Base-by-base conservation (phyloP, 2,888 invertebrate genomes). In the Chrysolina oricalcia region DNA sequence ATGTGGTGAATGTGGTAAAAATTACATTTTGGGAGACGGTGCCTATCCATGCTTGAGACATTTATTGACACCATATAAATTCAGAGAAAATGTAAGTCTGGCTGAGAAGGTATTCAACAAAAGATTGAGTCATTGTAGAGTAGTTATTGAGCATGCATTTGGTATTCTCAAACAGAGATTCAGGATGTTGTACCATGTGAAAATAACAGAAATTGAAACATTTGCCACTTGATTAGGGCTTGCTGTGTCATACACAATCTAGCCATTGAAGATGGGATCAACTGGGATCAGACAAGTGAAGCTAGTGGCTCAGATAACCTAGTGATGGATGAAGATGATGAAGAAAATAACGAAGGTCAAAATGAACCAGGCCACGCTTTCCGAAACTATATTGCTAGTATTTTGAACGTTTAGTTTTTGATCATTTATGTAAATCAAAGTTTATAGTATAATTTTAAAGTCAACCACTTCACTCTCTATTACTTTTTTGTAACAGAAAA, bases 51-150 rank as follows among this genome's bases (percentile, higher is more conserved):
- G n/a, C 19, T 40, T 70, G 13, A 40, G 59, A 35, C 23, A 75
- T 70, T 40, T 77, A 10, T 35, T 76, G 40, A 74, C 72, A 56
- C 69, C 74, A 23, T 77, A 69, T 65, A 72, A 72, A 74, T 71
- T 64, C 41, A 73, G 4, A 13, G 76, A 68, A 17, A 50, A 71
- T 56, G 35, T 74, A 21, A 71, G 50, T 46, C 2, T 5, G 40
- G 59, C 13, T 40, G 21, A 76, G 50, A 46, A 50, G 50, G 40
- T 63, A 11, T 65, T 23, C 19, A 72, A 27, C n/a, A 50, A 35
- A 53, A 48, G 35, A 65, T 56, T 77, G 41, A 48, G 62, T 13
- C 40, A 43, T n/a, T 65, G 67, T 67, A 64, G 70, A 17, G 19
- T 59, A 40, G 5, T 46, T 9, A 71, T 79, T 62, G 75, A 79